Evolutionary conservation across 2,113 vertebrate genomes (phyloP).

Genomic region (Trematomus loennbergii): DNA sequence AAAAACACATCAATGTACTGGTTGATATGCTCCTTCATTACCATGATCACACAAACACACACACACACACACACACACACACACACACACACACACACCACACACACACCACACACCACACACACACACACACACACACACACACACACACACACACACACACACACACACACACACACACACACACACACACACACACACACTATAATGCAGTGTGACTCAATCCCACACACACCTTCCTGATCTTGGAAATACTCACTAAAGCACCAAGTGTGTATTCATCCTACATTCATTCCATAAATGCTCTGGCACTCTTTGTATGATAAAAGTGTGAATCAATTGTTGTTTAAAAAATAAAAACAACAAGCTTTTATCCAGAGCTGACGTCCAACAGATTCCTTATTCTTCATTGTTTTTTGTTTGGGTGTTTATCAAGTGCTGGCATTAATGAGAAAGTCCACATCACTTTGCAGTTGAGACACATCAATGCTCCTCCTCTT

Average conservation of each 20-base stretch:
- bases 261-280: background rate
- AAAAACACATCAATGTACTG: no score
- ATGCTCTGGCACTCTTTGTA: background rate
- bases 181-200: background rate
- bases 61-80: no score
- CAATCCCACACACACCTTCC: background rate
- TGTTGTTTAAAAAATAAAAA: background rate
- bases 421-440: constrained; percentile 34
- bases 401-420: constrained; percentile 14
- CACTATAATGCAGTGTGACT: no score
- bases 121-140: no score
- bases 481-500: constrained; percentile 60
- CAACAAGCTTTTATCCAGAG: no score
- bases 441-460: constrained; percentile 53
- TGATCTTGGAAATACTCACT: background rate
- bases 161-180: no score
- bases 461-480: constrained; percentile 51
- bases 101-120: no score
- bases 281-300: background rate
- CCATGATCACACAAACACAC: no score
- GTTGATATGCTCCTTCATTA: no score
- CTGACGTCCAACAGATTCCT: background rate
- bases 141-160: no score
- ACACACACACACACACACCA: no score
- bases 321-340: background rate